Base-by-base conservation (phyloP, 2,113 vertebrate species). In the Sitta europaea region DNA sequence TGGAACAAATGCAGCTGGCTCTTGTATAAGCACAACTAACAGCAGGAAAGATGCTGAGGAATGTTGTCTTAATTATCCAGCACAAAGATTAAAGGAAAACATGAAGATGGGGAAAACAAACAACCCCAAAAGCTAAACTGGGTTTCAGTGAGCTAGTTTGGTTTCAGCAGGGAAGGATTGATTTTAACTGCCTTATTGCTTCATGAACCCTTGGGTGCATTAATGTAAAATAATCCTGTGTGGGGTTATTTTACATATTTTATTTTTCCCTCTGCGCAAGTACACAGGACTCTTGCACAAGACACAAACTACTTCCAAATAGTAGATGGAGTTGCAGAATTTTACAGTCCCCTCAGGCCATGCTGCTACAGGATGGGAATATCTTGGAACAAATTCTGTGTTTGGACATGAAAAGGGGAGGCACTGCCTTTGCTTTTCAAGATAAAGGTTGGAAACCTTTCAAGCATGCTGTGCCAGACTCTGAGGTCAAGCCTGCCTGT, bases 11-110 rank as follows among this genome's bases (percentile, higher is more conserved):
- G 42, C 82, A 71, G 82, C 77, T 0, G 3, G 57, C n/a, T 90
- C 83, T 90, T 74, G 45, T 88, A 77, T 92, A 86, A 94, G 42
- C 86, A 71, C 72, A 77, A 53, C 92, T 94, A 93, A 62, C 75
- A 95, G 92, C 90, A 88, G 88, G 86, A 63, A 80, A 73, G 88
- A 94, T 93, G 96, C 68, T 77, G 82, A 80, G 92, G 85, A 95
- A 94, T 76, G 92, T 48, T 93, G 90, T 59, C 51, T 58, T 93
- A 94, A 90, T 94, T 92, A 94, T 50, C 48, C 75, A 38, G 78
- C 45, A 45, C 25, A 33, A 86, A 86, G 82, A 95, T 94, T 92
- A 95, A 93, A 95, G 62, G 65, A 67, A 82, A 94, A 51, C 25
- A 38, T 0, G 1, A 76, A 77, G 58, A 54, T 4, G 6, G 33